phyloP scores from a whole-genome alignment of 2,797 vertebrate species.

The Pseudochromis fuscus region DNA sequence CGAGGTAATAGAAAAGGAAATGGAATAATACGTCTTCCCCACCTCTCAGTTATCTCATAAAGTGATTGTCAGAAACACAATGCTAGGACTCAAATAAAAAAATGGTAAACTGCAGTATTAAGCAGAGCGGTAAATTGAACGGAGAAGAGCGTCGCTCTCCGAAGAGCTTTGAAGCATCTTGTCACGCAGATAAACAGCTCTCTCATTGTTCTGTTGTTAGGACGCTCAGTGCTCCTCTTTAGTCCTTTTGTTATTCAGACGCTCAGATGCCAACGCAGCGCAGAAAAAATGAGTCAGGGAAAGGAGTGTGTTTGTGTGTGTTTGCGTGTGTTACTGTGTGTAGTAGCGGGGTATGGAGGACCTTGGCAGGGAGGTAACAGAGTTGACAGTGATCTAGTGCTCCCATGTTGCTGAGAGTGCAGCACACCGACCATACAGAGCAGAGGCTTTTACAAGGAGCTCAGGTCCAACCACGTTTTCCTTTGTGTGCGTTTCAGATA shows the following conservation, averaged over 20 bases:
- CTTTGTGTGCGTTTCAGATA: constrained; percentile 80
- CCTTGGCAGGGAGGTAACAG: constrained; percentile 59
- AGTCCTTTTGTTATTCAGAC: constrained; percentile 62
- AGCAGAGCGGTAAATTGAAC: constrained; percentile 63
- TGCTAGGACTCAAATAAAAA: constrained; percentile 14
- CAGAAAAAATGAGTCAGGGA: constrained; percentile 27
- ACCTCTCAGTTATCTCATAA: constrained; percentile 30
- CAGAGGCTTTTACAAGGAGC: constrained; percentile 8
- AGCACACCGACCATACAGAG: constrained; percentile 40
- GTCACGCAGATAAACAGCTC: constrained; percentile 69
- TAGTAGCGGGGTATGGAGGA: constrained; percentile 62
- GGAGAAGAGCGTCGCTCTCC: constrained; percentile 32
- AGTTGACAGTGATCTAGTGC: constrained; percentile 70
- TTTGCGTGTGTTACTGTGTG: constrained; percentile 14
- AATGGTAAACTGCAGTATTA: constrained; percentile 39
- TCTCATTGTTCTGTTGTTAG: constrained; percentile 53
- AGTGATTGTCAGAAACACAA: constrained; percentile 50
- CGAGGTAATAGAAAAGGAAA: constrained; percentile 37
- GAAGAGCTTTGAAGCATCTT: constrained; percentile 59
- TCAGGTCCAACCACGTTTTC: too few relatives aligned
- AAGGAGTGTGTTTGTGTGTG: constrained; percentile 26
- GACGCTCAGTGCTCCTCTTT: constrained; percentile 41
- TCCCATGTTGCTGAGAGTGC: constrained; percentile 56
- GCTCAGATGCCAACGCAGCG: constrained; percentile 45
- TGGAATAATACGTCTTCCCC: constrained; percentile 11